A percentile compares a stretch with the other conserved stretches of the same genome.
Evolutionary conservation across 2,113 vertebrate species (phyloP).

Genomic region (Carettochelys insculpta): DNA sequence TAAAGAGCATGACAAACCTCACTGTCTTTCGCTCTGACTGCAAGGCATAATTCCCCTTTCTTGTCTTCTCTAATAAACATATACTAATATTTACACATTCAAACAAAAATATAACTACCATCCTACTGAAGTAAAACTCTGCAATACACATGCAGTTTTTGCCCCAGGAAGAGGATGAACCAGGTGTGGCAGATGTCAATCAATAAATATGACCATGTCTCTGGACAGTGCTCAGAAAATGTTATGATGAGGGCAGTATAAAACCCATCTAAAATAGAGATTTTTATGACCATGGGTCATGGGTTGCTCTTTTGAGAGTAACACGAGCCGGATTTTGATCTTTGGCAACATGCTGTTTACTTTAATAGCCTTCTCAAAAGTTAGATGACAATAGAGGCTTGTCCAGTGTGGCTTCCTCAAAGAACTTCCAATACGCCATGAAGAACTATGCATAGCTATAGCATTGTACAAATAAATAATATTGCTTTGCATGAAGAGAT

Average conservation of each 20-base stretch:
- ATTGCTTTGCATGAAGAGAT: fast-evolving
- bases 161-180: not conserved
- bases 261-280: not conserved
- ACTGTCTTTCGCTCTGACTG: not conserved
- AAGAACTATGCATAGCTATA: not conserved
- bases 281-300: not conserved
- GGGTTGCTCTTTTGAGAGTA: too few relatives aligned
- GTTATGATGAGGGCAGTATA: not conserved
- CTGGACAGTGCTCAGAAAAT: not conserved
- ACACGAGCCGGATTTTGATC: not conserved
- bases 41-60: not conserved
- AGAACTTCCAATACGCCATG: not conserved
- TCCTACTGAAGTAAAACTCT: not conserved
- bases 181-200: not conserved
- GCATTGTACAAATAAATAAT: not conserved
- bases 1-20: not conserved
- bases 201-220: not conserved
- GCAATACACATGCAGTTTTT: not conserved
- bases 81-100: not conserved
- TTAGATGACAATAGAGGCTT: not conserved
- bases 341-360: too few relatives aligned
- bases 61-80: not conserved
- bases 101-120: not conserved
- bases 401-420: not conserved
- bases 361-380: not conserved